phyloP scores from a whole-genome alignment of 2,888 invertebrate genomes.

The Busseola fusca region DNA sequence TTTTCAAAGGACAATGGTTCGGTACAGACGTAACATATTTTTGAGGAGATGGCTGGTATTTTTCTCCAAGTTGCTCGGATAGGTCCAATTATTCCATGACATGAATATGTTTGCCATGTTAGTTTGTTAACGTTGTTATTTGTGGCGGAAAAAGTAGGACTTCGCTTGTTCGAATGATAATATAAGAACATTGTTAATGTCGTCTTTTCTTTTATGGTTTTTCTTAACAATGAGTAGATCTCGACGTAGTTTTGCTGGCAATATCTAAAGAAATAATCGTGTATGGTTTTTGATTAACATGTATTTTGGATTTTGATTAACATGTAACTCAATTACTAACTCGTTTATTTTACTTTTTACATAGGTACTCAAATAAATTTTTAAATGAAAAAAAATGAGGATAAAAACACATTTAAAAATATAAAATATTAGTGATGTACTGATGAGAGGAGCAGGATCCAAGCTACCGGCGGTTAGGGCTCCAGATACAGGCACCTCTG shows the following conservation, averaged over 20 bases:
- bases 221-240: slow-evolving; percentile 8
- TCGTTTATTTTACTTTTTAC: no score
- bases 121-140: slow-evolving; percentile 78
- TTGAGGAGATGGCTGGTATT: slow-evolving; percentile 83
- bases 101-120: slow-evolving; percentile 79
- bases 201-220: slow-evolving; percentile 14
- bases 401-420: no score
- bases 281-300: background rate
- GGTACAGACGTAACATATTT: slow-evolving; percentile 84
- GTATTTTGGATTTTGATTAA: no score
- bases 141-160: slow-evolving; percentile 57
- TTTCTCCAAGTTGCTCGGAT: slow-evolving; percentile 80
- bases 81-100: slow-evolving; percentile 85
- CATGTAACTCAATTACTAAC: background rate
- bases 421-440: no score
- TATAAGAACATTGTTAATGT: slow-evolving; percentile 55
- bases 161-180: slow-evolving; percentile 58
- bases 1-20: slow-evolving; percentile 88
- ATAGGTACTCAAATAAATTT: no score
- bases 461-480: no score
- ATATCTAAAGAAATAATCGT: background rate
- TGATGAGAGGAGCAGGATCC: no score
- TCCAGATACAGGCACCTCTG: no score
- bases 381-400: no score
- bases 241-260: background rate